phyloP scores from a whole-genome alignment of 2,888 invertebrate species.

The Patella pellucida region DNA sequence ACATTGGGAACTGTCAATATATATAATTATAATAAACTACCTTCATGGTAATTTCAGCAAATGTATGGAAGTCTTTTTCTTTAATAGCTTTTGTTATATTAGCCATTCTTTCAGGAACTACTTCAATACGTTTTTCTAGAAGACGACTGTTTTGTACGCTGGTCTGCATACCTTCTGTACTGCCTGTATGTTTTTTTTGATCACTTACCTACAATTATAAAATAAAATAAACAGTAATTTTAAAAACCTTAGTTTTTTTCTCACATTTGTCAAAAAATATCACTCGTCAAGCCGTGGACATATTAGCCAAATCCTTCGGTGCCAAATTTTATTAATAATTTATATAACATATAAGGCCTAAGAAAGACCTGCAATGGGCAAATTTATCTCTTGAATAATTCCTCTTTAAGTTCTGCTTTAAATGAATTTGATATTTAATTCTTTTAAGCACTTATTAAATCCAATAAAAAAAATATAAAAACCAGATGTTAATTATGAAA shows the following conservation, averaged over 20 bases:
- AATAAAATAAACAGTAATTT: no score
- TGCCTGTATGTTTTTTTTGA: slow-evolving; percentile 84
- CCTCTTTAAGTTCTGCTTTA: background rate
- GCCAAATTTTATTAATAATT: no score
- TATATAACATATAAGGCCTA: background rate
- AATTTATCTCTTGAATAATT: no score
- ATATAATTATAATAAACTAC: slow-evolving; percentile 44
- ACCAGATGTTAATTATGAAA: no score
- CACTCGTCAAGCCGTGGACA: no score
- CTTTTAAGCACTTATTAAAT: background rate
- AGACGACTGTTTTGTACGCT: slow-evolving; percentile 86
- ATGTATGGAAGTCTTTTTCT: slow-evolving; percentile 82
- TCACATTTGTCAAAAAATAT: no score
- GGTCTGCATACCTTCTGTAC: slow-evolving; percentile 90
- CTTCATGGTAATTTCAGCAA: slow-evolving; percentile 95
- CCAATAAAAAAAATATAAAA: background rate
- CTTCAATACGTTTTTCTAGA: slow-evolving; percentile 81
- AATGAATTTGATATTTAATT: background rate
- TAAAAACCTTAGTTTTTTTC: no score
- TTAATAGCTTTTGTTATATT: slow-evolving; percentile 78
- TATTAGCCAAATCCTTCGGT: no score
- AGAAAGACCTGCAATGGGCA: no score
- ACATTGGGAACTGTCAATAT: background rate
- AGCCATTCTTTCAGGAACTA: slow-evolving; percentile 82
- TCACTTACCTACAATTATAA: slow-evolving; percentile 73